phyloP scores from a whole-genome alignment of 2,113 vertebrate genomes.

The Cricetomys ansorgei region DNA sequence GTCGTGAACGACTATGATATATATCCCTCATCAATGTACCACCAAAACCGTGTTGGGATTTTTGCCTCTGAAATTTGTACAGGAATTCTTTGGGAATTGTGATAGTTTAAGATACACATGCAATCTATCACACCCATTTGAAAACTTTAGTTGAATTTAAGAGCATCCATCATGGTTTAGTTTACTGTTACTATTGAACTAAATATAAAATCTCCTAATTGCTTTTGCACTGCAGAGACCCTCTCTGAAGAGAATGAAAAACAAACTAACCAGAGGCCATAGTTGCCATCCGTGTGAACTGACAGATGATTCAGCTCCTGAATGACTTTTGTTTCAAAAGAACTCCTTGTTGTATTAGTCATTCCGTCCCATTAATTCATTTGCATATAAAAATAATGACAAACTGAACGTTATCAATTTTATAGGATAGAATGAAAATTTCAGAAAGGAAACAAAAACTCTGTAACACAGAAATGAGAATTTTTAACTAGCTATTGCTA shows the following conservation, averaged over 20 bases:
- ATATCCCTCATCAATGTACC: neutral
- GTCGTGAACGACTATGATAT: neutral
- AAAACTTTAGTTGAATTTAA: slow-evolving; percentile 38
- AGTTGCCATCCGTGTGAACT: neutral
- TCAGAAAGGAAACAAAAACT: neutral
- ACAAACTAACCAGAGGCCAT: neutral
- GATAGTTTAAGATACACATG: neutral
- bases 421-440: slow-evolving; percentile 29
- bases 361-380: neutral
- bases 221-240: slow-evolving; percentile 3
- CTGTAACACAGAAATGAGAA: neutral
- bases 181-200: slow-evolving; percentile 37
- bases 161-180: neutral
- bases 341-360: neutral
- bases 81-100: neutral
- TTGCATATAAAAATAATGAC: slow-evolving; percentile 45
- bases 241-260: slow-evolving; percentile 25
- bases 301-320: neutral
- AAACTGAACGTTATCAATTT: slow-evolving; percentile 40
- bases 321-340: slow-evolving; percentile 22
- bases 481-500: slow-evolving; percentile 5
- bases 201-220: slow-evolving; percentile 19
- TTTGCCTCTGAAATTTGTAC: neutral
- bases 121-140: neutral
- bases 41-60: neutral